phyloP scores from a whole-genome alignment of 2,888 invertebrate species.

The Dexiosoma caninum region DNA sequence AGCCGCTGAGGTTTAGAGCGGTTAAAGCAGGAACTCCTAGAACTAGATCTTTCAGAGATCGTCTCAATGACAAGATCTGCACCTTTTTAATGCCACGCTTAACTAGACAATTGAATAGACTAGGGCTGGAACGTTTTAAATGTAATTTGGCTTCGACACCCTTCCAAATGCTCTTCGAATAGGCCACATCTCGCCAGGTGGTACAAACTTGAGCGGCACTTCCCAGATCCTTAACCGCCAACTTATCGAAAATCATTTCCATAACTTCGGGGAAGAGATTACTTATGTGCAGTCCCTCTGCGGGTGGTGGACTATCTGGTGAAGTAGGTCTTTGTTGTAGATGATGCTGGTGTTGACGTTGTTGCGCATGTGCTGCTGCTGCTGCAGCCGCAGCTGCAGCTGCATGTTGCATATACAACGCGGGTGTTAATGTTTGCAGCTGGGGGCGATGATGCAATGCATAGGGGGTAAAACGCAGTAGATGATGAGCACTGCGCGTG shows the following conservation, averaged over 20 bases:
- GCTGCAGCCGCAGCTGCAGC: constrained; percentile 72
- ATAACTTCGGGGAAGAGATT: constrained; percentile 94
- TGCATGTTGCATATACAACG: constrained; percentile 73
- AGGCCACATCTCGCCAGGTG: constrained; percentile 94
- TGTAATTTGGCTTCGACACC: constrained; percentile 95
- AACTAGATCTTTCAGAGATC: constrained; percentile 91
- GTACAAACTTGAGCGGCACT: constrained; percentile 93
- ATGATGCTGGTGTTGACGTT: constrained; percentile 75
- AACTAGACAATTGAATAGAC: constrained; percentile 90
- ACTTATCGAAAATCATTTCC: constrained; percentile 92
- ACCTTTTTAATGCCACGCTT: constrained; percentile 92
- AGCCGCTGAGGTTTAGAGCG: constrained; percentile 93
- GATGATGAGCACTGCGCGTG: constrained; percentile 76
- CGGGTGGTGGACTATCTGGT: constrained; percentile 78
- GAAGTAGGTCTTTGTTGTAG: constrained; percentile 73
- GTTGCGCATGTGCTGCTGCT: constrained; percentile 73
- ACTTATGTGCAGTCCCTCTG: constrained; percentile 86
- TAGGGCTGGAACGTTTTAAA: constrained; percentile 88
- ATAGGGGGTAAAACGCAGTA: constrained; percentile 80
- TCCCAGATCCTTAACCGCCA: constrained; percentile 93
- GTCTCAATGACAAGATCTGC: constrained; percentile 90
- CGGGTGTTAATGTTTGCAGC: constrained; percentile 73
- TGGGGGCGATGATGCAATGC: constrained; percentile 84
- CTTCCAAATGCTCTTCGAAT: constrained; percentile 95
- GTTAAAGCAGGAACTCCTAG: constrained; percentile 91